Conservation (phyloP, 2,113 vertebrate species). For the Tychaedon coryphoeus region DNA sequence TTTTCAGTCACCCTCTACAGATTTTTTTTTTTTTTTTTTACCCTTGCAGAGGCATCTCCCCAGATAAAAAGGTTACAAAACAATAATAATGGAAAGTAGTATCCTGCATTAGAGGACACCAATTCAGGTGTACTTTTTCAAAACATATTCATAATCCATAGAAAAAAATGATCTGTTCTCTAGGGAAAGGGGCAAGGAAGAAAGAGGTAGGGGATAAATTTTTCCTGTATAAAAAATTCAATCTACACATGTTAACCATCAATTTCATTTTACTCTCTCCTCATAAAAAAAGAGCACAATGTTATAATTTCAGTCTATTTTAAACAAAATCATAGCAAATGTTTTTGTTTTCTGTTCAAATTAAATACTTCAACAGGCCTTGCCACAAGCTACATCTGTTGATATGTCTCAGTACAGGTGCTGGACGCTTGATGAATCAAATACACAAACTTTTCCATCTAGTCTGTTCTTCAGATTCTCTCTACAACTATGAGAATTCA, state of each 20-base stretch:
- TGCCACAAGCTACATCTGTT: not conserved
- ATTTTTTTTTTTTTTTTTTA: not conserved
- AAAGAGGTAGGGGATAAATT: fast-evolving
- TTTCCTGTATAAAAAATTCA: not conserved
- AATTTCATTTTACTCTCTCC: not conserved
- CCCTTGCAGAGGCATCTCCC: not conserved
- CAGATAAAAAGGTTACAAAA: not conserved
- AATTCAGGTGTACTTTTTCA: not conserved
- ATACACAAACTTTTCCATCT: not conserved
- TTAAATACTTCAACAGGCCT: not conserved
- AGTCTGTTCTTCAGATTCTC: not conserved
- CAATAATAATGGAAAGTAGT: not conserved
- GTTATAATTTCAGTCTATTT: not conserved
- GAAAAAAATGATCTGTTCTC: not conserved
- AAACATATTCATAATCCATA: not conserved
- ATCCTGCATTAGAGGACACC: not conserved
- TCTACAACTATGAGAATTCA: not conserved
- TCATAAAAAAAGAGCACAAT: not conserved
- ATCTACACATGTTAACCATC: not conserved
- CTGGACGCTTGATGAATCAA: not conserved
- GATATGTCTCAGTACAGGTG: not conserved
- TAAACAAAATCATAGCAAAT: not conserved
- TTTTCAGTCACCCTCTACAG: not conserved
- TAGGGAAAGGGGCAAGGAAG: not conserved
- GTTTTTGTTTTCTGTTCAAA: not conserved